Conservation (phyloP, 2,113 vertebrate species). For the Thamnaconus septentrionalis region DNA sequence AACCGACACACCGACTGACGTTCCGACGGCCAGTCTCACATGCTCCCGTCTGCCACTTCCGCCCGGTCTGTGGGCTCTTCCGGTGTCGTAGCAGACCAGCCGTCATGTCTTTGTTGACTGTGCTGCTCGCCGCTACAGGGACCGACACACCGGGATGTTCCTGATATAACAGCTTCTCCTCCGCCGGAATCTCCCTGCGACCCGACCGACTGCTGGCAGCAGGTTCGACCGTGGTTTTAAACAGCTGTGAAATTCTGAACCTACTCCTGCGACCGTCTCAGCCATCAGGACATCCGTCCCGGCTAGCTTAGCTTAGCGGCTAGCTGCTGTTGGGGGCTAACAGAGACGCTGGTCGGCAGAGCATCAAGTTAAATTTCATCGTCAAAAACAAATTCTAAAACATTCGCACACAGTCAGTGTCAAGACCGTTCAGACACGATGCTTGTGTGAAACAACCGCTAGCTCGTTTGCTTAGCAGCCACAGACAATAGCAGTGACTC, state of each 20-base stretch:
- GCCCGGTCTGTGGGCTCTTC: conserved; percentile 17
- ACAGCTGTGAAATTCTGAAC: neutral
- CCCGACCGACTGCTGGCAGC: neutral
- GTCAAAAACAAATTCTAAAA: no score
- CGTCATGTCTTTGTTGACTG: conserved; percentile 74
- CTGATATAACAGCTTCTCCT: no score
- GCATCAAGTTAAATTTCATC: no score
- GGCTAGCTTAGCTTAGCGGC: conserved; percentile 50
- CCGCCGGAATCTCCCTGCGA: no score
- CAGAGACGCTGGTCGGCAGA: conserved; percentile 2
- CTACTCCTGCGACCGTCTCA: neutral
- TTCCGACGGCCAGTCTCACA: no score
- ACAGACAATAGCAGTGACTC: no score
- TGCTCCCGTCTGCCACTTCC: conserved; percentile 1
- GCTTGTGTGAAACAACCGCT: no score
- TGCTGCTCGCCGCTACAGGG: neutral
- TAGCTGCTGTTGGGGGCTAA: conserved; percentile 55
- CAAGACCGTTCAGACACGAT: no score
- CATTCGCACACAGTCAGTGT: no score
- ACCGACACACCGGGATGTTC: no score
- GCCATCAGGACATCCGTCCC: conserved; percentile 50
- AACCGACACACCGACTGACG: no score
- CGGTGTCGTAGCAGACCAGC: conserved; percentile 68
- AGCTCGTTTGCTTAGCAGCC: no score
- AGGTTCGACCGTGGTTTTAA: conserved; percentile 47